Base-by-base conservation (phyloP, 2,888 invertebrate species). In the Agrotis ipsilon region DNA sequence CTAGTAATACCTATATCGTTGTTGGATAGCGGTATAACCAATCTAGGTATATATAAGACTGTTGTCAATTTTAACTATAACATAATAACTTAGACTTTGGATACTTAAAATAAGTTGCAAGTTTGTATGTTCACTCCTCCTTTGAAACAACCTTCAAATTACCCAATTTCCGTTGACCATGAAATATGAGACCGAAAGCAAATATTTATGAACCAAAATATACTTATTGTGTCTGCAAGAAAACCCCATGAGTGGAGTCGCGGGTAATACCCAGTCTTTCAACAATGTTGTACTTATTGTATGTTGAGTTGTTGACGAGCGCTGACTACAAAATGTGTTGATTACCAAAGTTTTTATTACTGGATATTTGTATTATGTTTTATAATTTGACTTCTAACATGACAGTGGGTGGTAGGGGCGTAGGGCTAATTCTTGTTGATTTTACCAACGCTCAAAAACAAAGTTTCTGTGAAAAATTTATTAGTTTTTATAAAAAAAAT, bases 181-280 rank as follows among this genome's bases (percentile, higher is more conserved):
- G 52, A 73, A 19, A 46, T 46, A 60, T 21, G 46, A 73, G 24
- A 39, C 52, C 11, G 63, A 63, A 52, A 46, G 24, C 18, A 24
- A 32, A 52, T 21, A 39, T 11, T 9, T 5, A 5, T 6, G 5
- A 39, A 39, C 1, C 39, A 39, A 52, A 4, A 2, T 21, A 9
- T 6, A 32, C 18, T 54, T 67, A 51, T 68, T 49, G 46, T 67
- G 14, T 59, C 43, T 62, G 54, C 19, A 57, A 57, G 45, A 74
- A 74, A 51, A 59, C 68, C 59, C 70, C 46, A 58, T 39, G 58
- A 51, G 48, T 7, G 24, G 18, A 13, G 24, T 52, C 21, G 18
- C 61, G 70, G 74, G 70, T 39, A 70, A 76, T 77, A 69, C 74
- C 74, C 77, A 48, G 43, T 45, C 27, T 57, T 52, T 11, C 27